Base-by-base conservation (phyloP, 2,888 invertebrate species). In the Cantharis flavilabris region DNA sequence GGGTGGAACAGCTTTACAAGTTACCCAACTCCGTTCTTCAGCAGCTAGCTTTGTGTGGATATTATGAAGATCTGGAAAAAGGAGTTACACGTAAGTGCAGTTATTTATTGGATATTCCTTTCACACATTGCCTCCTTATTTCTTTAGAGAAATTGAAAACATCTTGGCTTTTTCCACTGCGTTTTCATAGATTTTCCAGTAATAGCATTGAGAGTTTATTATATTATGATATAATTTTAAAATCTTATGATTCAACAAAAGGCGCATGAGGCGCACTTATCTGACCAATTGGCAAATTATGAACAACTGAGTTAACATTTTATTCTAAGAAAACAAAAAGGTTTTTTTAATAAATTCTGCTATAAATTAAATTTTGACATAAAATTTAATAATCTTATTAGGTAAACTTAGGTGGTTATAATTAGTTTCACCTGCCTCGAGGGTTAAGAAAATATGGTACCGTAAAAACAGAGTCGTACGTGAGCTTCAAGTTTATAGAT, bases 41-140 rank as follows among this genome's bases (percentile, higher is more conserved):
- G 85, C 94, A 95, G 88, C 89, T 95, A 83, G 94, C 94, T 80
- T 91, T 92, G 87, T 93, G 93, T 87, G 94, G 94, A 79, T 94
- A 93, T 88, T 94, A 94, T 88, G 95, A 95, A 88, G 93, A 94
- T 86, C 89, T 95, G 82, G 94, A 94, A 86, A 93, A 93, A 86
- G 94, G 94, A 76, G 93, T 95, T 73, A 94, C 94, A 84, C 89
- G 95, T 95, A 89, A 93, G 94, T 91, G 82, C 70, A 71, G 70
- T 28, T 67, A 62, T 70, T 75, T 14, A 72, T 23, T 26, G 14
- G 62, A 18, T 20, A 18, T 20, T 71, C 20, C 11, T 49, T 49
- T 49, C 49, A 49, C n/a, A 49, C 49, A n/a, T 49, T 49, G n/a
- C 49, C n/a, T 49, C n/a, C 49, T 49, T 5, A n/a, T 49, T 49